Evolutionary conservation across 2,113 vertebrate species (phyloP).

Genomic region (Dicaeum eximium): DNA sequence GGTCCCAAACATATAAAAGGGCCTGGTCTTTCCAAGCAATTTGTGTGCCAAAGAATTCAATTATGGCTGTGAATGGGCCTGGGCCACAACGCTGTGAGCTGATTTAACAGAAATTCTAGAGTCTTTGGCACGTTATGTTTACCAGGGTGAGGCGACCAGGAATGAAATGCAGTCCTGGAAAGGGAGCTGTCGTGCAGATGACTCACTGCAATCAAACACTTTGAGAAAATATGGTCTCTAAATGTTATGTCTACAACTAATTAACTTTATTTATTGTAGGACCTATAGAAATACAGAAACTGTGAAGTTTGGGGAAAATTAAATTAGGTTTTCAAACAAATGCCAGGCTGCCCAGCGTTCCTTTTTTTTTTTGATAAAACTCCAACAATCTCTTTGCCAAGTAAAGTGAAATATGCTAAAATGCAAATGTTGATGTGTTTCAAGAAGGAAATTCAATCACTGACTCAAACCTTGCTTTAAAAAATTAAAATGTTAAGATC

Average conservation of each 20-base stretch:
- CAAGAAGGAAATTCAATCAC: neutral
- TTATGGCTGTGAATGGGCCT: neutral
- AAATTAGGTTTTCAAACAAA: constrained; percentile 28
- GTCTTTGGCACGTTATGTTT: neutral
- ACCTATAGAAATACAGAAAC: constrained; percentile 18
- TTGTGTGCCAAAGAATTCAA: neutral
- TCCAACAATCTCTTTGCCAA: neutral
- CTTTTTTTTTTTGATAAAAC: neutral
- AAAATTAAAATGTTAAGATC: neutral
- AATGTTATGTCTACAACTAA: constrained; percentile 40
- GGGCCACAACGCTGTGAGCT: neutral
- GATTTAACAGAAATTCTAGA: constrained; percentile 24
- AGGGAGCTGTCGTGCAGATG: neutral
- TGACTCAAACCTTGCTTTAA: neutral
- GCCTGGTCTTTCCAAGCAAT: neutral
- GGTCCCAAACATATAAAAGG: neutral
- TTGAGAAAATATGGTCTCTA: neutral
- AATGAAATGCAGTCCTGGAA: neutral
- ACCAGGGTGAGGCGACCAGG: neutral
- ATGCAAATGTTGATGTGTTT: constrained; percentile 23
- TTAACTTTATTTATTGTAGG: constrained; percentile 28
- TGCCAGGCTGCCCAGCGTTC: neutral
- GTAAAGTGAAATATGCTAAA: constrained; percentile 16
- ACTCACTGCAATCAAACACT: constrained; percentile 15
- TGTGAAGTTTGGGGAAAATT: constrained; percentile 19